Base-by-base conservation (phyloP, 1,140 invertebrate species). In the Telenomus remus region DNA sequence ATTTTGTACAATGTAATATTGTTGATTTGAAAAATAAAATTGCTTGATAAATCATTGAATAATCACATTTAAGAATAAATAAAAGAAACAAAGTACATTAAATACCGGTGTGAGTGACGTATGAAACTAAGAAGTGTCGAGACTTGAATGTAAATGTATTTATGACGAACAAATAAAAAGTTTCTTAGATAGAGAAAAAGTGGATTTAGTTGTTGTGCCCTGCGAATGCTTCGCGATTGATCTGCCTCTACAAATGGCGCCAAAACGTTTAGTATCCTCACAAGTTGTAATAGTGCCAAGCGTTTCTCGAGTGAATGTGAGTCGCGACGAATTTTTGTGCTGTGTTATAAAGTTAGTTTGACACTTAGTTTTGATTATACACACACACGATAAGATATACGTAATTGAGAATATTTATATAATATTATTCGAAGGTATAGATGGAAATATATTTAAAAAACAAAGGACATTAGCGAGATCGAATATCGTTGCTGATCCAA, bases 331-430 rank as follows among this genome's bases (percentile, higher is more conserved):
- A 81, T 66, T 84, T 84, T 76, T 87, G 87, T 86, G 87, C 86
- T 87, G 87, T 88, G 87, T 87, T 88, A 83, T 86, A 87, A 87
- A 86, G 82, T 85, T 87, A 87, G 82, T 86, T 87, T 74, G 79
- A 85, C 82, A 82, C 84, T 83, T 86, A 86, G 79, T 84, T 85
- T 75, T 76, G 60, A 80, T 83, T 77, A 81, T 81, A 66, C 80
- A 85, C 79, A 81, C 80, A 79, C 79, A 77, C 80, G 82, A 80
- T 27, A 84, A 71, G 78, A 83, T 82, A 83, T 82, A 85, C 81
- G 81, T 83, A 84, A 85, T 66, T 78, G 76, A 78, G 76, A n/a
- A 81, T 80, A 82, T 80, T 68, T 80, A 82, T 81, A 80, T 78
- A 80, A 78, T 66, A 79, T 76, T 79, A 78, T 71, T 73, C 55